Base-by-base conservation (phyloP, 2,888 invertebrate genomes). In the Steromphala cineraria region DNA sequence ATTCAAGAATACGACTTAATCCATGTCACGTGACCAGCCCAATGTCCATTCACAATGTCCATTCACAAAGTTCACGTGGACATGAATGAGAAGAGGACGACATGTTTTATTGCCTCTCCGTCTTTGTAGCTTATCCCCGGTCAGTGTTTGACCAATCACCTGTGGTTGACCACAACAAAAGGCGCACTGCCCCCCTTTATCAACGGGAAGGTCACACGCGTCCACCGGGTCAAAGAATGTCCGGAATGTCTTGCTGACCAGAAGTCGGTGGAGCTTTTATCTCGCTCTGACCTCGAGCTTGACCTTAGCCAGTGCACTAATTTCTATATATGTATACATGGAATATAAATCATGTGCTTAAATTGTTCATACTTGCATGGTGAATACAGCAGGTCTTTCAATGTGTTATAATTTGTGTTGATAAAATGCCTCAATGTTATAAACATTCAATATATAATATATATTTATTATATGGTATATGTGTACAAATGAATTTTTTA, bases 1-100 rank as follows among this genome's bases (percentile, higher is more conserved):
- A 2, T 36, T 36, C 7, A 36, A 36, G 36, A 36, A 36, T 36
- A 36, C 36, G 7, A 36, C 36, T 36, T 36, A 7, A 36, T 36
- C 36, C 36, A 36, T 7, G 36, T 36, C 36, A 24, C 28, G 0
- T 62, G 62, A 28, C 17, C 24, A 56, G 10, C 0, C 56, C 13
- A 28, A 28, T 24, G 62, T 62, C 62, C 62, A 62, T 62, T 62
- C 62, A 62, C 24, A 28, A 4, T 17, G 62, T 2, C 62, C 62
- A 62, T 62, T 62, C 62, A 62, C 62, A 62, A 62, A 62, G 62
- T 62, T 62, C 62, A 62, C 28, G 28, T 62, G 62, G n/a, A 24
- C 62, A 62, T 62, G 62, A 62, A 62, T 62, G 62, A 8, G n/a
- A 13, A 24, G 21, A 24, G 8, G 28, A 24, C 10, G 46, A 46